Percentiles rank a stretch among this genome's conserved stretches.
These are phyloP conservation scores for Apis dorsata DNA, from an alignment of 1,140 invertebrate species.

Conservation along the genomic window DNA sequence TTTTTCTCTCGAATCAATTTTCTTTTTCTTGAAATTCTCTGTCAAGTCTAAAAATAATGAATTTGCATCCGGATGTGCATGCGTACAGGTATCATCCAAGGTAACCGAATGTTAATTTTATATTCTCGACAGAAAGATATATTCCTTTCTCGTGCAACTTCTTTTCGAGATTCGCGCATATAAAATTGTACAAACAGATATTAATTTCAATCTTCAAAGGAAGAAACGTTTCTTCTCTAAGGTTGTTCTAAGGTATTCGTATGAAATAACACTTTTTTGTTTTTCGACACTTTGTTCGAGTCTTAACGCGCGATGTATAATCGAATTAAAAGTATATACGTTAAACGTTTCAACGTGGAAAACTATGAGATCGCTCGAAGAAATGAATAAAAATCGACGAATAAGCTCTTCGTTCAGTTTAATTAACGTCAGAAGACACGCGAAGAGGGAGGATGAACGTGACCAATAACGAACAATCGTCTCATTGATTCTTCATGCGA, in stretches of 20 bases:
- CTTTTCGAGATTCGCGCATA: background rate
- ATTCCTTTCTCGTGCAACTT: background rate
- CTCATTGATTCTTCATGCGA: background rate
- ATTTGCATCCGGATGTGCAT: background rate
- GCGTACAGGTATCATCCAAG: background rate
- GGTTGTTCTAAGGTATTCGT: too few species aligned
- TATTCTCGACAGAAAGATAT: background rate
- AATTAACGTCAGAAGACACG: background rate
- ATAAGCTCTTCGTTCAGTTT: background rate
- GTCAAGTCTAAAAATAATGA: background rate
- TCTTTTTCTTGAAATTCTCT: background rate
- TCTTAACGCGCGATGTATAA: too few species aligned
- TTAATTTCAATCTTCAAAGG: background rate
- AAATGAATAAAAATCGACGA: background rate
- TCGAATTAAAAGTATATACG: background rate
- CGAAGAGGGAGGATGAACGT: too few species aligned
- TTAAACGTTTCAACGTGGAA: too few species aligned
- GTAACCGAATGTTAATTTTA: background rate
- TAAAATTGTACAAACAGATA: background rate
- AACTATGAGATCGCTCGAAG: background rate
- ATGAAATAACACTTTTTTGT: too few species aligned
- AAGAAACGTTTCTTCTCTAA: background rate
- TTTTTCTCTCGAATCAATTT: too few species aligned
- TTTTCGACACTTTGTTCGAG: too few species aligned
- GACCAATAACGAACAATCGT: background rate